Conservation (phyloP, 2,797 vertebrate species). For the Chiloscyllium punctatum region DNA sequence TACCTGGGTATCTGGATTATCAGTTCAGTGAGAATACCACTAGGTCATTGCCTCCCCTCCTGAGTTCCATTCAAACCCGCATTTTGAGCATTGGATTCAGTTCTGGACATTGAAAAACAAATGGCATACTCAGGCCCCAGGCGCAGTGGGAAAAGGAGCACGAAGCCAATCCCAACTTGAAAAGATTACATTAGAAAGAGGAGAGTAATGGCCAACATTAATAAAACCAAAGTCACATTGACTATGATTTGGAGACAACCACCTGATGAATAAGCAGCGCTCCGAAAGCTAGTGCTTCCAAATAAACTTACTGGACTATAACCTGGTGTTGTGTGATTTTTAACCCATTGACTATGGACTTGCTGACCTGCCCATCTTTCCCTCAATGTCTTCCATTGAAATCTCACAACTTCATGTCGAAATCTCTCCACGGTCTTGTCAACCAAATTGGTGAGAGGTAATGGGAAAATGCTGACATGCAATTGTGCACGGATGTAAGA, state of each 20-base stretch:
- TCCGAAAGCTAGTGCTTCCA: too few relatives aligned
- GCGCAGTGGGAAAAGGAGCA: not conserved
- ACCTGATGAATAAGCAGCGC: too few relatives aligned
- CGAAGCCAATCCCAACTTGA: not conserved
- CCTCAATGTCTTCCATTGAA: not conserved
- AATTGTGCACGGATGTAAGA: not conserved
- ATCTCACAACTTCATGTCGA: not conserved
- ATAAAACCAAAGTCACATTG: not conserved
- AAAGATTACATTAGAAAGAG: not conserved
- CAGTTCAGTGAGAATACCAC: too few relatives aligned
- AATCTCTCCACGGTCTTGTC: not conserved
- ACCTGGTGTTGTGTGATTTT: too few relatives aligned
- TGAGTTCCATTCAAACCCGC: too few relatives aligned
- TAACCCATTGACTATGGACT: too few relatives aligned
- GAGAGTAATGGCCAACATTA: not conserved
- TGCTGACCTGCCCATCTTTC: too few relatives aligned
- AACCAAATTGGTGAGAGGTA: not conserved
- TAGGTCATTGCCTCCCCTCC: too few relatives aligned
- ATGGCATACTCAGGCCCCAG: not conserved
- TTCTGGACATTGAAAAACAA: not conserved
- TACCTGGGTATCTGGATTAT: too few relatives aligned
- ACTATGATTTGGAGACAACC: not conserved
- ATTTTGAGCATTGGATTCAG: too few relatives aligned
- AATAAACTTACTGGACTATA: too few relatives aligned
- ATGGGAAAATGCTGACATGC: not conserved